Evolutionary conservation across 1,140 invertebrate genomes (phyloP), one percentile per base, ranked within the genome.

Genomic region (Dendrolimus punctatus): DNA sequence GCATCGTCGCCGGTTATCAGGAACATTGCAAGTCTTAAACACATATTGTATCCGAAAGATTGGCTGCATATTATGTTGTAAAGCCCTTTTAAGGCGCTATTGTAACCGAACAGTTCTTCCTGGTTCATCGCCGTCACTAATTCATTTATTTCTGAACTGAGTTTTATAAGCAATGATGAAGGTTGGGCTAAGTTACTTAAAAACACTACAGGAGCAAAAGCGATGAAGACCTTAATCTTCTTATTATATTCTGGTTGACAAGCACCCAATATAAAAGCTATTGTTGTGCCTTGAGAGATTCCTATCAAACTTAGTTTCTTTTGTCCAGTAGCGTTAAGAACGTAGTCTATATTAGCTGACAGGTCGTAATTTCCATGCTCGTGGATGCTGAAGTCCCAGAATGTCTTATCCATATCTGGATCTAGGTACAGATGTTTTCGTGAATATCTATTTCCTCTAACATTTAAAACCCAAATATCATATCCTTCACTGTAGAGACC

Each of bases 401-500:
- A 92, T 40, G 74, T 56, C 5, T 72, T 55, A 36, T 89, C 69
- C 36, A 58, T 83, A 62, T 59, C 53, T 9, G 86, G 80, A 66
- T 87, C 68, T 8, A 85, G 61, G 4, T 56, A 69, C 9, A 68
- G 66, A 66, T 92, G 91, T 40, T 85, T 83, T 41, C 78, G 74
- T 0, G 90, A 90, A 61, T 92, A 92, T 43, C 78, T 85, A 59
- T 90, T 92, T 6, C 92, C 91, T 46, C 92, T 75, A 6, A 79
- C 77, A 65, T 93, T 93, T 3, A 89, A 80, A 48, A 91, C 62
- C 92, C 92, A 93, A 4, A 93, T 91, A 61, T 93, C 92, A 57
- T 90, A 92, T 4, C 90, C 90, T 52, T 71, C 57, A 64, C 92
- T 90, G 0, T 89, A 87, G 9, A 92, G 66, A 40, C 87, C 66